A percentile compares a stretch with the other conserved stretches of the same genome.
Evolutionary conservation across 2,888 invertebrate species (phyloP).

Genomic region (Nymphalis urticae): DNA sequence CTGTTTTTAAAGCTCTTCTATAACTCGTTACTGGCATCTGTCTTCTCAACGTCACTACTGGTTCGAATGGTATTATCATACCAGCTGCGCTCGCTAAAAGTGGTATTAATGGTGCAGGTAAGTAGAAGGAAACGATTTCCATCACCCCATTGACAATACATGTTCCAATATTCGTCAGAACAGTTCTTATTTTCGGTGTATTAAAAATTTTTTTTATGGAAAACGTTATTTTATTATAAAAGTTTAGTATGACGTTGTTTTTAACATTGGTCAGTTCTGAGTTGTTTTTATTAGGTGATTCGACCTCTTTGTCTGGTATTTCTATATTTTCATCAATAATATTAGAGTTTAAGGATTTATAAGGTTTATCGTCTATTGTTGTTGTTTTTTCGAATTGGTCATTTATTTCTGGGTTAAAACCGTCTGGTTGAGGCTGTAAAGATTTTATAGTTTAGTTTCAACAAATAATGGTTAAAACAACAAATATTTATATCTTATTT

Average conservation of each 20-base stretch:
- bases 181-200: conserved; percentile 57
- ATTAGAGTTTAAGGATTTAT: conserved; percentile 12
- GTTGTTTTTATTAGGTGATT: conserved; percentile 15
- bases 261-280: conserved; percentile 12
- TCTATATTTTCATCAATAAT: conserved; percentile 28
- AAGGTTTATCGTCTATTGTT: conserved; percentile 7
- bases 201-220: conserved; percentile 51
- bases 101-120: conserved; percentile 70
- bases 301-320: conserved; percentile 16
- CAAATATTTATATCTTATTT: background rate
- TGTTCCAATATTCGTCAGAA: conserved; percentile 64
- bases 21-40: conserved; percentile 72
- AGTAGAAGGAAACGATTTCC: conserved; percentile 64
- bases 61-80: conserved; percentile 71
- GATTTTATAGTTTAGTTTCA: background rate
- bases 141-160: conserved; percentile 71
- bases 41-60: conserved; percentile 63
- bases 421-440: conserved; percentile 42
- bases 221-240: conserved; percentile 49
- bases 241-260: conserved; percentile 20
- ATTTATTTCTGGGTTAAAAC: conserved; percentile 59
- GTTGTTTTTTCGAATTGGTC: conserved; percentile 49
- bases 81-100: conserved; percentile 70
- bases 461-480: background rate
- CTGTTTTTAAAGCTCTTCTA: conserved; percentile 65